Evolutionary conservation across 2,888 invertebrate species (phyloP), one percentile per base, ranked within the genome.

Genomic region (Ichneumoninae sp.): DNA sequence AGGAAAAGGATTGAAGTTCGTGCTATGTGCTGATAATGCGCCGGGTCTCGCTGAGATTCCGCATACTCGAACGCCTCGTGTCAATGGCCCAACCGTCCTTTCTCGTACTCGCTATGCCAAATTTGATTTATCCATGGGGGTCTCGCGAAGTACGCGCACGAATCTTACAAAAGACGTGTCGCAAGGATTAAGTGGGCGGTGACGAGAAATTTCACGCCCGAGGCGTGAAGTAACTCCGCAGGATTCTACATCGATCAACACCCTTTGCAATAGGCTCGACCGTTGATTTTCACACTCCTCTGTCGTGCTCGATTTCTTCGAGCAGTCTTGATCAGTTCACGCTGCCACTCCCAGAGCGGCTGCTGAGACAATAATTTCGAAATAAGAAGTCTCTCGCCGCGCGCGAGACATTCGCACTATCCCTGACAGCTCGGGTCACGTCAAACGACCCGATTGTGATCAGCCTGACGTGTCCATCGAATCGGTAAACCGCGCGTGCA

Each of bases 401-500:
- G 63, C 85, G 77, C 85, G 81, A 79, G 83, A 52, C 83, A 78
- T 83, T 77, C 83, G 81, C 82, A 76, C 80, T 74, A 69, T 50
- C 74, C 50, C 76, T 68, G 86, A 82, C 85, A 69, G 83, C 81
- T 80, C 74, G 63, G 47, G 74, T 76, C 60, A 52, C 68, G 30
- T 71, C 52, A 44, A 16, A 50, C 60, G 36, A 70, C 30, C 60
- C 52, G 78, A 81, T 63, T 33, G n/a, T 30, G 81, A 83, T 84
- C 84, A 76, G 73, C 54, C 77, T 86, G 91, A 93, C 93, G 90
- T 91, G 90, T 90, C 86, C 91, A 92, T 68, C 91, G 91, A 88
- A 78, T 89, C 89, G 92, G 89, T 86, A 92, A 92, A 91, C 89
- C 90, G 90, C 90, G 89, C 89, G 90, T 88, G 89, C 88, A 83